phyloP scores from a whole-genome alignment of 2,797 vertebrate species.

The Microctenopoma lineatum region DNA sequence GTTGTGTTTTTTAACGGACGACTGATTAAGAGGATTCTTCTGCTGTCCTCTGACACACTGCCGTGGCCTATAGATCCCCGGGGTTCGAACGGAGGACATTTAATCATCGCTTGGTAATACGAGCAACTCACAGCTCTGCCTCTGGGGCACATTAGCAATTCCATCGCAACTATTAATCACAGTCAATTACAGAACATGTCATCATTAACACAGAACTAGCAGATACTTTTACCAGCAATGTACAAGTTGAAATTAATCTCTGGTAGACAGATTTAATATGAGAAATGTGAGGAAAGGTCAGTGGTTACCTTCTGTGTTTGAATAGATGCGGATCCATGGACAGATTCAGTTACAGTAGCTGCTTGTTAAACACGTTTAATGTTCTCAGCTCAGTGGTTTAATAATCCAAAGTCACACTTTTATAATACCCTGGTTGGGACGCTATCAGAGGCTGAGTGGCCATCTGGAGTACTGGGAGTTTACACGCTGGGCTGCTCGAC shows the following conservation, averaged over 20 bases:
- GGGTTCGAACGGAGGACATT: conserved; percentile 46
- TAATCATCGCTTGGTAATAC: conserved; percentile 71
- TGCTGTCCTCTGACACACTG: conserved; percentile 50
- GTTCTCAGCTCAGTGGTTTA: conserved; percentile 13
- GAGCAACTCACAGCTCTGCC: conserved; percentile 56
- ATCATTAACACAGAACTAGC: conserved; percentile 50
- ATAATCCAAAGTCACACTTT: conserved; percentile 22
- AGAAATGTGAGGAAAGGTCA: conserved; percentile 25
- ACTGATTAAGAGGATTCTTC: conserved; percentile 55
- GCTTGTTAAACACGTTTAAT: conserved; percentile 14
- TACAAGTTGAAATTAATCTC: conserved; percentile 57
- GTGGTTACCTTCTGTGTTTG: conserved; percentile 23
- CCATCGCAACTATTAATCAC: conserved; percentile 70
- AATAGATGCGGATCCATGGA: conserved; percentile 21
- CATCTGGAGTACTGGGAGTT: conserved; percentile 34
- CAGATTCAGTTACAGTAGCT: background rate
- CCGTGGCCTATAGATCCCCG: conserved; percentile 47
- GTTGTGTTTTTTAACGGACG: conserved; percentile 27
- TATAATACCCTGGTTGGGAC: background rate
- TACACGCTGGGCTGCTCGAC: conserved; percentile 18
- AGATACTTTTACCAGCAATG: conserved; percentile 56
- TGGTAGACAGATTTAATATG: conserved; percentile 38
- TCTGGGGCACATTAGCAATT: conserved; percentile 71
- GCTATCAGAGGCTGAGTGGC: conserved; percentile 12
- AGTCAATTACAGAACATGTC: conserved; percentile 71